Percentiles rank a stretch among this genome's conserved stretches.
Conservation (phyloP, 2,797 vertebrate species). For the Peromyscus aztecus region DNA sequence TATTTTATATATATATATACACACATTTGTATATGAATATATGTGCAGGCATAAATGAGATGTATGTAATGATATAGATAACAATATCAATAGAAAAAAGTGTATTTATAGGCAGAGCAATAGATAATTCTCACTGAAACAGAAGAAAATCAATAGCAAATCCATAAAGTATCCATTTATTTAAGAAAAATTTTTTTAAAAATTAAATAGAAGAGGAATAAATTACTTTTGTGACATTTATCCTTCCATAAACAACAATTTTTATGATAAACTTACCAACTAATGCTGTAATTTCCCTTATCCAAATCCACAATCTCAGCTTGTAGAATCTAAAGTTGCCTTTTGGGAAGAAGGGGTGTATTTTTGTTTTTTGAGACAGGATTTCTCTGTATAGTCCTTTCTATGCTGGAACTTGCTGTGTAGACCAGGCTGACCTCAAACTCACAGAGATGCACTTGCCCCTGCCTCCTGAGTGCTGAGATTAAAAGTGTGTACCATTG, state of each 20-base stretch:
- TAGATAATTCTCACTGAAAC: background rate
- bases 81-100: background rate
- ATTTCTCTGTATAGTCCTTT: background rate
- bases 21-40: background rate
- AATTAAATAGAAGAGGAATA: background rate
- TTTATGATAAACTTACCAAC: constrained; percentile 1
- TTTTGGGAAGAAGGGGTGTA: background rate
- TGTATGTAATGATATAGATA: background rate
- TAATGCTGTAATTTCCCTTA: constrained; percentile 5
- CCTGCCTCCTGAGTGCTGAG: background rate
- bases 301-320: background rate
- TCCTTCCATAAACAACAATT: background rate
- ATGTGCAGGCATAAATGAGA: background rate
- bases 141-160: background rate
- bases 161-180: background rate
- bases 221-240: background rate
- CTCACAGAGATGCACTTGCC: background rate
- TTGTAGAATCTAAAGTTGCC: background rate
- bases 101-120: background rate
- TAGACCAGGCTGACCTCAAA: background rate
- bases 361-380: background rate
- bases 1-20: too few species aligned
- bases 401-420: background rate
- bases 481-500: background rate
- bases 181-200: background rate